A percentile compares a stretch with the other conserved stretches of the same genome.
phyloP scores from a whole-genome alignment of 2,797 vertebrate genomes.

The Coilia nasus region DNA sequence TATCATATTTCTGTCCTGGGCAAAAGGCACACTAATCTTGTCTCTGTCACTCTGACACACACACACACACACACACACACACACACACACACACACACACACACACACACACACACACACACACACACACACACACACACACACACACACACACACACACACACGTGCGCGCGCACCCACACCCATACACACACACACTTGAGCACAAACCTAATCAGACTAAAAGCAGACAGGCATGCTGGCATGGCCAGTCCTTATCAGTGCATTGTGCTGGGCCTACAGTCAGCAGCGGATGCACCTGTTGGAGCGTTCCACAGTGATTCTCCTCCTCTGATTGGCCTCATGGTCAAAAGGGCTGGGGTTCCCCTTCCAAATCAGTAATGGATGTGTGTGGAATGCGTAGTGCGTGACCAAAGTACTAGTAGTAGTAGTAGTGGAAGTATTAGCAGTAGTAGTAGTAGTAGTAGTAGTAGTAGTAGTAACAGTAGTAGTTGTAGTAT shows the following conservation, averaged over 20 bases:
- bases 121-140: background rate
- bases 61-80: constrained; percentile 59
- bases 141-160: background rate
- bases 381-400: too few relatives aligned
- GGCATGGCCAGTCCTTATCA: background rate
- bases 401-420: too few relatives aligned
- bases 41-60: constrained; percentile 60
- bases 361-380: background rate
- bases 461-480: too few relatives aligned
- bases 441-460: too few relatives aligned
- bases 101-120: constrained; percentile 1
- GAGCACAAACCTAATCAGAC: constrained; percentile 66
- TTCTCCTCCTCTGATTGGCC: background rate
- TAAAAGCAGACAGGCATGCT: constrained; percentile 26
- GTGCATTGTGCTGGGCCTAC: background rate
- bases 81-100: constrained; percentile 47
- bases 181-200: background rate
- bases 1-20: too few relatives aligned
- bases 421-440: too few relatives aligned
- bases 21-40: constrained; percentile 30
- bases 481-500: too few relatives aligned
- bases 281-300: background rate
- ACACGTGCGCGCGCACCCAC: background rate
- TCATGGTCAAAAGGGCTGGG: too few relatives aligned
- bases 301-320: background rate